Conservation (phyloP, 2,888 invertebrate species). For the Incurvaria masculella region DNA sequence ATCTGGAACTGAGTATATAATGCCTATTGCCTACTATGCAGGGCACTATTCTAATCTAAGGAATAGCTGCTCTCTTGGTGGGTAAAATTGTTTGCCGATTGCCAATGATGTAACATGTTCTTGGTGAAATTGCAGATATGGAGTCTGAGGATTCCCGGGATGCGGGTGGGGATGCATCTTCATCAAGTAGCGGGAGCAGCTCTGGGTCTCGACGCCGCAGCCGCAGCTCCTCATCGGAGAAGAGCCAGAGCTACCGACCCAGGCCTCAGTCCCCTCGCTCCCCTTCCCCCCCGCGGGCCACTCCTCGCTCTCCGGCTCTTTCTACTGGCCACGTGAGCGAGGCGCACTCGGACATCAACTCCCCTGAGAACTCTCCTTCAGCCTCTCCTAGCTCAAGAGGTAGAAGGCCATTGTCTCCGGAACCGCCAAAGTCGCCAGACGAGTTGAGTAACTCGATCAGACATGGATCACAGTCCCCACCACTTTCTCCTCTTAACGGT, state of each 20-base stretch:
- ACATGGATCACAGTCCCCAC: slow-evolving; percentile 27
- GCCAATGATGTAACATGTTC: not conserved
- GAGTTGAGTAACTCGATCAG: slow-evolving; percentile 20
- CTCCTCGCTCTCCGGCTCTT: slow-evolving; percentile 30
- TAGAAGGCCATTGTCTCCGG: slow-evolving; percentile 40
- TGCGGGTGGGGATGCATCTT: slow-evolving; percentile 38
- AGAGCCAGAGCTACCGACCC: slow-evolving; percentile 21
- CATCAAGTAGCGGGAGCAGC: slow-evolving; percentile 51
- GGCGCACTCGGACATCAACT: slow-evolving; percentile 46
- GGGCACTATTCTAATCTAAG: no score
- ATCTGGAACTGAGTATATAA: no score
- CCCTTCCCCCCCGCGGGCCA: slow-evolving; percentile 30
- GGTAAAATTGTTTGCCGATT: no score
- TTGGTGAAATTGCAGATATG: slow-evolving; percentile 41
- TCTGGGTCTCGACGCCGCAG: slow-evolving; percentile 43
- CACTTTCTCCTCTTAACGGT: slow-evolving; percentile 30
- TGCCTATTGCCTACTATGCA: no score
- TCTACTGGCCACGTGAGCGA: slow-evolving; percentile 45
- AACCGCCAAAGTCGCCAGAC: slow-evolving; percentile 45
- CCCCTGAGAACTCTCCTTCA: slow-evolving; percentile 44
- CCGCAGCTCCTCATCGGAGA: slow-evolving; percentile 37
- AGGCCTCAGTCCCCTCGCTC: slow-evolving; percentile 23
- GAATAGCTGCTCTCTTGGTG: no score
- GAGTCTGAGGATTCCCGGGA: slow-evolving; percentile 62
- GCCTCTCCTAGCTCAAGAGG: slow-evolving; percentile 25